These are phyloP conservation scores for Lamellibrachia satsuma DNA, from an alignment of 2,888 invertebrate species.

Conservation along the genomic window DNA sequence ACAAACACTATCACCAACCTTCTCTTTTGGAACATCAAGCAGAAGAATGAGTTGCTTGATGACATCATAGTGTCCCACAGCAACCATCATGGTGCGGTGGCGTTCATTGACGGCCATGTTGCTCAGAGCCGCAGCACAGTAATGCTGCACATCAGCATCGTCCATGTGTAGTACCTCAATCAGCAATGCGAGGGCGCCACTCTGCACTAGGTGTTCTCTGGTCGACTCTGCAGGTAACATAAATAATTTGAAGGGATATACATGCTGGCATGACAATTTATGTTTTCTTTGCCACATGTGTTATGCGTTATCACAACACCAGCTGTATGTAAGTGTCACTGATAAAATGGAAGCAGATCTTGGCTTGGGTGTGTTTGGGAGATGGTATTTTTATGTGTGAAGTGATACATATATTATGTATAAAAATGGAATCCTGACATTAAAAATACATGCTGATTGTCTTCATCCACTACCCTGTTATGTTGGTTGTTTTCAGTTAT, in stretches of 20 bases:
- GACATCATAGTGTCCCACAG: slow-evolving; percentile 55
- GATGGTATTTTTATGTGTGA: too few relatives aligned
- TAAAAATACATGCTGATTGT: too few relatives aligned
- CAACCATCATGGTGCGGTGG: slow-evolving; percentile 56
- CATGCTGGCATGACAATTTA: too few relatives aligned
- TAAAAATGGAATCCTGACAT: too few relatives aligned
- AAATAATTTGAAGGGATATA: background rate
- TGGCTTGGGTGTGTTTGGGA: too few relatives aligned
- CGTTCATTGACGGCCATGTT: slow-evolving; percentile 56
- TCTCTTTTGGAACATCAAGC: slow-evolving; percentile 28
- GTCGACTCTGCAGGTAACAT: slow-evolving; percentile 46
- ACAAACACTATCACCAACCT: slow-evolving; percentile 8
- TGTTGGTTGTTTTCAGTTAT: too few relatives aligned
- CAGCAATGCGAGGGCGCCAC: slow-evolving; percentile 54
- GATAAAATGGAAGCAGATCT: too few relatives aligned
- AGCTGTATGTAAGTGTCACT: too few relatives aligned
- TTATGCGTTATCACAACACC: too few relatives aligned
- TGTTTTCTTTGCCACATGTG: too few relatives aligned
- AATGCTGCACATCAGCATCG: slow-evolving; percentile 55
- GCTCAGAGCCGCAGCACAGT: slow-evolving; percentile 56
- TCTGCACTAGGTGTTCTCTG: slow-evolving; percentile 50
- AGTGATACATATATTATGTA: too few relatives aligned
- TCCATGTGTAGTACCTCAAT: slow-evolving; percentile 48
- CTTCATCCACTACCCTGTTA: too few relatives aligned
- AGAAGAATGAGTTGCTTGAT: slow-evolving; percentile 46